Base-by-base conservation (phyloP, 37 sponge, comb jelly and placozoan genomes). In the Spongilla lacustris region DNA sequence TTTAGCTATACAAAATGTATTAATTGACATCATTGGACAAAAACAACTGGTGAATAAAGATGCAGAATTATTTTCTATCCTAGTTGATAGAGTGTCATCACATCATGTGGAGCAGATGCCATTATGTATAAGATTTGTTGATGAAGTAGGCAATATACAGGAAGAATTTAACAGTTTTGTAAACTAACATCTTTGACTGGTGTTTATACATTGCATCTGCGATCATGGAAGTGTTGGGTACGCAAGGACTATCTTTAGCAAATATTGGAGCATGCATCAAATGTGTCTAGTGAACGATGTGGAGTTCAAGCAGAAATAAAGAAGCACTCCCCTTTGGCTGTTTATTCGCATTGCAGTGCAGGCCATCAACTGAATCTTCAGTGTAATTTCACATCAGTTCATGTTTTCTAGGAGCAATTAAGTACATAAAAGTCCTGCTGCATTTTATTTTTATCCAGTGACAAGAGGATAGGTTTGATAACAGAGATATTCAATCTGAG, bases 321-420 rank as follows among this genome's bases (percentile, higher is more conserved):
- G 46, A 46, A 46, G 46, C 46, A 46, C 46, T 10, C 86, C 32
- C 87, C 84, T 50, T 41, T 80, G 33, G 89, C 93, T 46, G 46
- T 78, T 50, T 88, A 92, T 66, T 68, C 79, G 2, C 87, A 86
- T 68, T 90, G n/a, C n/a, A n/a, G 91, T 85, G 75, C 33, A 80
- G 91, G 86, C 6, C 86, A 90, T 75, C 80, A 70, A 35, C 70
- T 90, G 25, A 90, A 90, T 68, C 78, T 85, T n/a, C n/a, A n/a
- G n/a, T 35, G 81, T 85, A 22, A 85, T 89, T 32, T 66, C 73
- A 17, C 31, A 73, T n/a, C n/a, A n/a, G n/a, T n/a, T 84, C 90
- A 35, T 89, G 81, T 29, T 71, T 69, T 49, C 66, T 90, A 22
- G 86, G 86, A 75, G 75, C 27, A 31, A 50, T 90, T 28, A 49